A percentile compares a stretch with the other conserved stretches of the same genome.
Conservation (phyloP, 2,888 invertebrate species). For the Teleogryllus oceanicus region DNA sequence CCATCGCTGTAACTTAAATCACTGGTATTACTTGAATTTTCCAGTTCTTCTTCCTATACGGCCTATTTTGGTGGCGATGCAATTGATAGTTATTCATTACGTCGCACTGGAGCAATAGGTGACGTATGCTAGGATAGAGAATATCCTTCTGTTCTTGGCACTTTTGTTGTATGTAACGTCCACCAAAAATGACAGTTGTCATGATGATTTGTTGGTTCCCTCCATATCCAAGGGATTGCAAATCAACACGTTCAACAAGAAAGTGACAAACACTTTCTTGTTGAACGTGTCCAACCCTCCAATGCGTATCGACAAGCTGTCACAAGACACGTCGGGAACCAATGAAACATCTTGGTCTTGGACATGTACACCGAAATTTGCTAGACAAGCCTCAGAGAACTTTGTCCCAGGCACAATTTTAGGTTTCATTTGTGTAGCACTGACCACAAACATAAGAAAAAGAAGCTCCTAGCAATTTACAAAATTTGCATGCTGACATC, state of each 20-base stretch:
- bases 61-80: slow-evolving; percentile 19
- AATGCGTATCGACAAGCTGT: slow-evolving; percentile 19
- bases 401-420: slow-evolving; percentile 25
- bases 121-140: slow-evolving; percentile 26
- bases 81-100: slow-evolving; percentile 24
- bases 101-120: slow-evolving; percentile 25
- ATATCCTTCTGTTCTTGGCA: slow-evolving; percentile 18
- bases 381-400: slow-evolving; percentile 19
- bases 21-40: neutral
- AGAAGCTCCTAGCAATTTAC: neutral
- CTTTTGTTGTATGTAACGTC: slow-evolving; percentile 20
- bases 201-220: slow-evolving; percentile 22
- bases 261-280: slow-evolving; percentile 23
- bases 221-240: neutral
- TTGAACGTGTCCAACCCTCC: neutral
- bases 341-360: slow-evolving; percentile 11
- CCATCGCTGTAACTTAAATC: neutral
- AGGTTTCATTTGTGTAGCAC: slow-evolving; percentile 25
- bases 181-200: neutral
- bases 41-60: neutral
- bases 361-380: neutral
- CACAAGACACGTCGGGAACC: neutral
- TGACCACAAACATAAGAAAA: slow-evolving; percentile 24
- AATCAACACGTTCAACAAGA: too few relatives aligned
- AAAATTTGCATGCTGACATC: neutral